These are phyloP conservation scores for Gasterosteus aculeatus DNA, from an alignment of 2,113 vertebrate species.

Conservation along the genomic window DNA sequence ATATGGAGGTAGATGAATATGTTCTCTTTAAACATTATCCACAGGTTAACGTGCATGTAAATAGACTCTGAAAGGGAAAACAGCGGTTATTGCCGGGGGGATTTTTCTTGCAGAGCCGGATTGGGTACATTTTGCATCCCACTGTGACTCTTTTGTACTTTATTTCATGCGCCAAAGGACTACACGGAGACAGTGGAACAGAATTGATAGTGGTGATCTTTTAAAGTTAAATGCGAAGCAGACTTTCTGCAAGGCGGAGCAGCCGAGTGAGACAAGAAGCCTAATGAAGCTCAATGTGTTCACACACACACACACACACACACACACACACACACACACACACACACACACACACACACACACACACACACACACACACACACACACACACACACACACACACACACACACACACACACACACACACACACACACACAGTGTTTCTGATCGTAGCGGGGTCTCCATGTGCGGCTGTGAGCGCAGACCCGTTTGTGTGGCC, in stretches of 20 bases:
- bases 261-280: conserved; percentile 5
- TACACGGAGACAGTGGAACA: not conserved
- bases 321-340: not conserved
- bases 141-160: not conserved
- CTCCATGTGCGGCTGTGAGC: not conserved
- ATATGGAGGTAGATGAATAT: not conserved
- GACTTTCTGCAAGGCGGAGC: not conserved
- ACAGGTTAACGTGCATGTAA: not conserved
- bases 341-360: not conserved
- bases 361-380: not conserved
- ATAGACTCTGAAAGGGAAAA: not conserved
- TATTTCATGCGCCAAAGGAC: not conserved
- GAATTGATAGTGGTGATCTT: not conserved
- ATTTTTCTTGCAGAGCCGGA: not conserved
- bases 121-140: not conserved
- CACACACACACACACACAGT: not conserved
- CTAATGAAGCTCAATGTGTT: not conserved
- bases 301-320: not conserved
- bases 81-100: not conserved
- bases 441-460: conserved; percentile 1
- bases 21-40: not conserved
- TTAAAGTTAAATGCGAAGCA: not conserved
- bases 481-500: not conserved
- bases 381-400: not conserved
- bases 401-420: not conserved